These are phyloP conservation scores for Paraescarpia echinospica DNA, from an alignment of 1,140 invertebrate genomes.

Conservation along the genomic window DNA sequence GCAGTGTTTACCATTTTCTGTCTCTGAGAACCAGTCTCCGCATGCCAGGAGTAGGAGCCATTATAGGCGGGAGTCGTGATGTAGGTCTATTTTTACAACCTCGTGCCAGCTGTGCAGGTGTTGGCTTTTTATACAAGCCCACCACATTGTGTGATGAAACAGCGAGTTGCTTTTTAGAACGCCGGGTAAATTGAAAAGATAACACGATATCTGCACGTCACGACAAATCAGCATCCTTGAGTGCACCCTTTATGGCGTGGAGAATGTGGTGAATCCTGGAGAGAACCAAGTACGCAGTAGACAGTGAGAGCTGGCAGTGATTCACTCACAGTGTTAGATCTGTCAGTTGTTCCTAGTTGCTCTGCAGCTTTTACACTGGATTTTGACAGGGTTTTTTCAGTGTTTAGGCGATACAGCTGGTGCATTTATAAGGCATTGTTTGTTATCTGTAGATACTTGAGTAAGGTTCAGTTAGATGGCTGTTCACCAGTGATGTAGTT, in stretches of 20 bases:
- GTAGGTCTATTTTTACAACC: neutral
- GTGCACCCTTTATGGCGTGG: neutral
- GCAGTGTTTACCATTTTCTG: neutral
- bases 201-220: neutral
- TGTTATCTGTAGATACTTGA: neutral
- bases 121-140: neutral
- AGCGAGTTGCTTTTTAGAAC: neutral
- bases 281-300: neutral
- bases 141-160: neutral
- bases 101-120: neutral
- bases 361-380: neutral
- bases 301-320: neutral
- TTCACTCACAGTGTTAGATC: neutral
- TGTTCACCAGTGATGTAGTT: neutral
- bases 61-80: neutral
- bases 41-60: neutral
- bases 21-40: neutral
- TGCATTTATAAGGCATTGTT: neutral
- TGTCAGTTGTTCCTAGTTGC: neutral
- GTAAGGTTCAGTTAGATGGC: neutral
- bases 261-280: neutral
- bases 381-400: neutral
- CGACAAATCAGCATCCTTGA: neutral
- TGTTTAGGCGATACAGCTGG: neutral
- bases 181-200: neutral